Conservation (phyloP, 35 echinoderm and acorn worm species). For the Apostichopus japonicus region DNA sequence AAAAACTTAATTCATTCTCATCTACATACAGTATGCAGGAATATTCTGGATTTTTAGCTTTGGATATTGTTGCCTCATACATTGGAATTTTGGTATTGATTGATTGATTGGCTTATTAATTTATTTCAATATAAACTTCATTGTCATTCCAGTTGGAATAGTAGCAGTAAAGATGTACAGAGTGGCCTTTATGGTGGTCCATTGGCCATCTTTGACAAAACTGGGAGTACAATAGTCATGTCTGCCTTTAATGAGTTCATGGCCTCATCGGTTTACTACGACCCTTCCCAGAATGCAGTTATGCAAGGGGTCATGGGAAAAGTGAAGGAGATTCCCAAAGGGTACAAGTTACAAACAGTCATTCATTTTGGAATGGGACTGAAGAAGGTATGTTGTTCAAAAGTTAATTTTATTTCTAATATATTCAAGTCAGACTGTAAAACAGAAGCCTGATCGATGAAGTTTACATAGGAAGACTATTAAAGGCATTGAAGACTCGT, state of each 20-base stretch:
- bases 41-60: no score
- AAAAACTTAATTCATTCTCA: no score
- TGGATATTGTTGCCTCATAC: no score
- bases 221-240: constrained; percentile 34
- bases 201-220: constrained; percentile 46
- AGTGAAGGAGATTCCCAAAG: constrained; percentile 54
- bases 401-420: no score
- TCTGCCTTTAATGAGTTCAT: constrained; percentile 65
- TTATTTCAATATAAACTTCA: no score
- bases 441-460: no score
- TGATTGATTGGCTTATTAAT: background rate
- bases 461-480: no score
- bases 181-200: constrained; percentile 64
- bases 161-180: constrained; percentile 46
- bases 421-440: no score
- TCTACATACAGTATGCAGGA: no score
- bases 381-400: constrained; percentile 41
- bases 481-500: no score
- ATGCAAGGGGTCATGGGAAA: constrained; percentile 60
- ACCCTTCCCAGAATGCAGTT: background rate
- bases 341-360: constrained; percentile 45
- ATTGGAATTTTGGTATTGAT: no score
- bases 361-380: constrained; percentile 54
- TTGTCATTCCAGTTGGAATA: constrained; percentile 21
- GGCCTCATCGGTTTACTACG: constrained; percentile 49